These are phyloP conservation scores for Hippopotamus amphibius DNA, from an alignment of 2,113 vertebrate genomes.

Conservation along the genomic window DNA sequence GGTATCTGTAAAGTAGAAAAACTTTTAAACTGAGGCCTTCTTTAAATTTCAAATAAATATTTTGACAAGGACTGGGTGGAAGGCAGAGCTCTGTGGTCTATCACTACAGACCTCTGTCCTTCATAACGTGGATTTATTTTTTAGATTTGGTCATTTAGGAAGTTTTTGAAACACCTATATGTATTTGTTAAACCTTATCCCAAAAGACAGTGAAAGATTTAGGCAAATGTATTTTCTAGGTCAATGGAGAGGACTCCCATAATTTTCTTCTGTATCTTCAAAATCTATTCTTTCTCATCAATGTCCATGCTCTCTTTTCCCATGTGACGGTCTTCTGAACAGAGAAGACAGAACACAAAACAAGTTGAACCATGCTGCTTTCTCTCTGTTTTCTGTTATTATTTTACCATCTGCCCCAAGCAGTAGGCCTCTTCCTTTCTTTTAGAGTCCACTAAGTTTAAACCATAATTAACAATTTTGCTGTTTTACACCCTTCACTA, in stretches of 20 bases:
- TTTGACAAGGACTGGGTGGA: neutral
- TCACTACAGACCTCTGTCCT: neutral
- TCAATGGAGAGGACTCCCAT: neutral
- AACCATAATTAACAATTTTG: neutral
- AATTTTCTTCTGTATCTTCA: neutral
- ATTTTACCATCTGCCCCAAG: neutral
- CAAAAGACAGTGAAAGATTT: neutral
- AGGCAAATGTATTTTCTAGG: neutral
- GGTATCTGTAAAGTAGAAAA: neutral
- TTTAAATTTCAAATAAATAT: constrained; percentile 21
- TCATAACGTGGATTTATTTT: neutral
- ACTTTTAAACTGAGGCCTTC: neutral
- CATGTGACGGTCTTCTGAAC: neutral
- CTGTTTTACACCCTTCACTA: neutral
- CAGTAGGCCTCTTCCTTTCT: neutral
- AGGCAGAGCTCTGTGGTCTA: neutral
- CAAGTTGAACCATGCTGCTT: neutral
- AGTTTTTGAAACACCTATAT: neutral
- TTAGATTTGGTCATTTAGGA: neutral
- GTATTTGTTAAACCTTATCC: neutral
- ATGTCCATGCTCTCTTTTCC: neutral
- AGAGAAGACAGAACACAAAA: neutral
- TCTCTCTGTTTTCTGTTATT: neutral
- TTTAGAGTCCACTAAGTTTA: neutral
- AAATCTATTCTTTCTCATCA: neutral